These are phyloP conservation scores for Sakesphorus luctuosus DNA, from an alignment of 2,113 vertebrate genomes.

Conservation along the genomic window DNA sequence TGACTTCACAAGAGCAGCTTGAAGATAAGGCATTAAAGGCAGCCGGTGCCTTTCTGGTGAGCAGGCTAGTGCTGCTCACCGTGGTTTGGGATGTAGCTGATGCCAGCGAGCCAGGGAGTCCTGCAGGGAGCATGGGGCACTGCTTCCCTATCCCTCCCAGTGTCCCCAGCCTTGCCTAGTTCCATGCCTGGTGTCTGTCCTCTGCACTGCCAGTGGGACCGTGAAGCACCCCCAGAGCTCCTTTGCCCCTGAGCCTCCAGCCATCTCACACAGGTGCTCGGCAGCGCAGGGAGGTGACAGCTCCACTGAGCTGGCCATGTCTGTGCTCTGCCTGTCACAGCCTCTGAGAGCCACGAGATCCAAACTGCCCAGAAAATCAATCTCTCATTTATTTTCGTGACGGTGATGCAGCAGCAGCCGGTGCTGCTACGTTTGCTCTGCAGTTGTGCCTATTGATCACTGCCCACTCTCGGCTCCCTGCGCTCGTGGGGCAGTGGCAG, in stretches of 20 bases:
- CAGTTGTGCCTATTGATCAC: neutral
- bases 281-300: neutral
- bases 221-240: neutral
- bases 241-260: neutral
- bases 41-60: neutral
- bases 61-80: neutral
- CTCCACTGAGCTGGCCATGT: rapidly evolving
- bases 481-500: neutral
- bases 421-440: neutral
- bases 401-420: neutral
- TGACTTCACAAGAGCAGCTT: constrained; percentile 43
- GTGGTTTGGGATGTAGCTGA: rapidly evolving
- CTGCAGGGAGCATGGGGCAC: no score
- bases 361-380: neutral
- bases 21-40: constrained; percentile 40
- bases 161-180: neutral
- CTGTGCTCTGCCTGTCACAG: neutral
- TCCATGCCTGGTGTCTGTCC: neutral
- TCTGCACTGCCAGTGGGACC: neutral
- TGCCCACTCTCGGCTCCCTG: rapidly evolving
- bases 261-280: rapidly evolving
- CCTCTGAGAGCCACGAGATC: neutral
- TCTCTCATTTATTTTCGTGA: neutral
- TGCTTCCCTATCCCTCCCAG: rapidly evolving
- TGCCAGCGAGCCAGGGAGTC: rapidly evolving